phyloP scores from a whole-genome alignment of 37 sponge, comb jelly and placozoan species.

The Bolinopsis microptera region DNA sequence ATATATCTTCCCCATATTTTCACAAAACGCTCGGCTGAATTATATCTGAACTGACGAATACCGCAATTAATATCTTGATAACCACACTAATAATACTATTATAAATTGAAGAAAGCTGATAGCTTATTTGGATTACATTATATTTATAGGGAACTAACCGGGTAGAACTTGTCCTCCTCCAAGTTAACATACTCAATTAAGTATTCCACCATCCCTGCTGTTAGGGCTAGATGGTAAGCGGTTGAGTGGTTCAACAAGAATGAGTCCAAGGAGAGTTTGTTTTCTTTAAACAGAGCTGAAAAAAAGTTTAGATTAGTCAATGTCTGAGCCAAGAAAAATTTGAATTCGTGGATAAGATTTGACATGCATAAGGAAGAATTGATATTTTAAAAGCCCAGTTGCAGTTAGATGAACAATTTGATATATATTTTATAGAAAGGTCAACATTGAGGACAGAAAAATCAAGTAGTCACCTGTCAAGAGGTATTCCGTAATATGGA shows the following conservation, averaged over 20 bases:
- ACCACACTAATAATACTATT: too few species aligned
- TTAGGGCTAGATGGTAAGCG: slow-evolving; percentile 81
- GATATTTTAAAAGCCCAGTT: not conserved
- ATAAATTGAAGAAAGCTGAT: too few species aligned
- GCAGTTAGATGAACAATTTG: not conserved
- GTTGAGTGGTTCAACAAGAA: slow-evolving; percentile 91
- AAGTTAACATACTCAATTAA: slow-evolving; percentile 70
- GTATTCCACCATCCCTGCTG: slow-evolving; percentile 83
- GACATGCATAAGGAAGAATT: not conserved
- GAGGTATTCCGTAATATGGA: slow-evolving; percentile 91
- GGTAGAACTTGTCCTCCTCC: slow-evolving; percentile 15
- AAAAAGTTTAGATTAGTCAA: not conserved
- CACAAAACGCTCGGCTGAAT: too few species aligned
- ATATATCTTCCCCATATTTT: too few species aligned
- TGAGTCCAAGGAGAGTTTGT: slow-evolving; percentile 77
- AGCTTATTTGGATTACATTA: too few species aligned
- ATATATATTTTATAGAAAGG: too few species aligned
- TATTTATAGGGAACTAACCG: slow-evolving; percentile 64
- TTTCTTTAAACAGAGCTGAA: slow-evolving; percentile 77
- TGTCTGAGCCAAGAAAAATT: not conserved
- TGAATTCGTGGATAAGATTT: not conserved
- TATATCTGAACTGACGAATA: too few species aligned
- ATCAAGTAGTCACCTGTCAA: slow-evolving; percentile 70
- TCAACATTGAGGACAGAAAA: too few species aligned
- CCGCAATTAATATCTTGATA: too few species aligned